phyloP scores from a whole-genome alignment of 2,113 vertebrate species.

The Tychaedon coryphoeus region DNA sequence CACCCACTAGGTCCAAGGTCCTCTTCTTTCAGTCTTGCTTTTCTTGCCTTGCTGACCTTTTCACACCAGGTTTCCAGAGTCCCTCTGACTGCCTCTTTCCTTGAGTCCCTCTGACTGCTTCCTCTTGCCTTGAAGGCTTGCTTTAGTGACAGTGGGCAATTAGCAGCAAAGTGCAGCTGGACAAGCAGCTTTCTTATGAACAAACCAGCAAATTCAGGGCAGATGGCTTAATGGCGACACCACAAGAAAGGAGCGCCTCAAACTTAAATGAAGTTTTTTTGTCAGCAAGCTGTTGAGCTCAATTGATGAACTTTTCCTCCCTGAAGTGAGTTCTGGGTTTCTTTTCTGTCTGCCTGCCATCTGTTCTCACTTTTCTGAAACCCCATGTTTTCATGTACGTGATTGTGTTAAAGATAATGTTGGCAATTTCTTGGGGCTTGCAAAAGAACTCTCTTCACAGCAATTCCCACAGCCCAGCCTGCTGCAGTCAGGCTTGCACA shows the following conservation, averaged over 20 bases:
- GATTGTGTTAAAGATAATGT: not conserved
- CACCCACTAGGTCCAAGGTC: not conserved
- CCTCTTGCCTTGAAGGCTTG: not conserved
- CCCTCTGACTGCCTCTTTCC: not conserved
- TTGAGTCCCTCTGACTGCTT: not conserved
- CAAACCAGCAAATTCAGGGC: not conserved
- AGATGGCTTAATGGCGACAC: not conserved
- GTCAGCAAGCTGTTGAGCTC: not conserved
- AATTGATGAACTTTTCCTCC: not conserved
- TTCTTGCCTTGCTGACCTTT: not conserved
- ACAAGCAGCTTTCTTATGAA: not conserved
- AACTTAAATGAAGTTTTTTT: not conserved
- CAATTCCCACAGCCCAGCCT: not conserved
- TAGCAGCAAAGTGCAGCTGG: not conserved
- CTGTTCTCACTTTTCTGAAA: not conserved
- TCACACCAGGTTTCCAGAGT: not conserved
- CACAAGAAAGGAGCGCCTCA: not conserved
- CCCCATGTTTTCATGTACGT: not conserved
- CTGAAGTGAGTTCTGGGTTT: constrained; percentile 1
- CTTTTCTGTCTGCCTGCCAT: not conserved
- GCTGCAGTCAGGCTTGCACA: not conserved
- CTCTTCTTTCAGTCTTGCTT: not conserved
- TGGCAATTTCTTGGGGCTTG: not conserved
- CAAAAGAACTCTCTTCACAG: not conserved
- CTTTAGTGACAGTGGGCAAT: not conserved